Conservation (phyloP, 2,797 vertebrate genomes). For the Columba guinea region DNA sequence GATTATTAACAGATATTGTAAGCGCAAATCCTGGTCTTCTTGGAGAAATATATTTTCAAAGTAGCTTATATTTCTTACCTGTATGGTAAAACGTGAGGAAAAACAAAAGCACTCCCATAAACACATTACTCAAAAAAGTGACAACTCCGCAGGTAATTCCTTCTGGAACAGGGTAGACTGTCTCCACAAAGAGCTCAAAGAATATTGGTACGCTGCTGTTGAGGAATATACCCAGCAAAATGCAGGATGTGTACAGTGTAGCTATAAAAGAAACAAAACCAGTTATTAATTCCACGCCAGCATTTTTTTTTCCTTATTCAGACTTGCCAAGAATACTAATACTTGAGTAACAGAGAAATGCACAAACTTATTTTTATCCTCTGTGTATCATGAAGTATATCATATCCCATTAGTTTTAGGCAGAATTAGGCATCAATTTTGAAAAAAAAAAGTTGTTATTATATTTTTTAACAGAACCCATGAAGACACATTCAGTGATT, state of each 20-base stretch:
- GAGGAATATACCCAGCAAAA: slow-evolving; percentile 95
- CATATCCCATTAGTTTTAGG: not conserved
- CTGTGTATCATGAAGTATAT: not conserved
- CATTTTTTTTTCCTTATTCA: not conserved
- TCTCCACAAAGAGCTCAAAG: slow-evolving; percentile 98
- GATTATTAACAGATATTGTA: not conserved
- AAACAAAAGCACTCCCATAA: slow-evolving; percentile 92
- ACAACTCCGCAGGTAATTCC: slow-evolving; percentile 98
- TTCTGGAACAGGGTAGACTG: slow-evolving; percentile 97
- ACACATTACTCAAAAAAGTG: slow-evolving; percentile 94
- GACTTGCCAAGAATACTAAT: slow-evolving; percentile 1
- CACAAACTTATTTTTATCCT: slow-evolving; percentile 5
- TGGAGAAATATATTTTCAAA: not conserved
- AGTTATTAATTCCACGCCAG: not conserved
- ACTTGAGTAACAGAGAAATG: not conserved
- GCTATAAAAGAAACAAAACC: slow-evolving; percentile 77
- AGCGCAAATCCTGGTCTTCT: not conserved
- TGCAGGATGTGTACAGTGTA: slow-evolving; percentile 94
- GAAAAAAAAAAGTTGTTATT: no score
- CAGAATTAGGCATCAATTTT: not conserved
- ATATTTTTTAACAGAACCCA: not conserved
- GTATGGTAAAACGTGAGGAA: slow-evolving; percentile 94
- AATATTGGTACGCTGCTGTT: slow-evolving; percentile 97
- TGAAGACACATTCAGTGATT: not conserved
- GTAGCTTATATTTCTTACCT: slow-evolving; percentile 81